A percentile compares a stretch with the other conserved stretches of the same genome.
Evolutionary conservation across 23 tunicate genomes (phyloP).

Genomic region (Diplosoma virens): DNA sequence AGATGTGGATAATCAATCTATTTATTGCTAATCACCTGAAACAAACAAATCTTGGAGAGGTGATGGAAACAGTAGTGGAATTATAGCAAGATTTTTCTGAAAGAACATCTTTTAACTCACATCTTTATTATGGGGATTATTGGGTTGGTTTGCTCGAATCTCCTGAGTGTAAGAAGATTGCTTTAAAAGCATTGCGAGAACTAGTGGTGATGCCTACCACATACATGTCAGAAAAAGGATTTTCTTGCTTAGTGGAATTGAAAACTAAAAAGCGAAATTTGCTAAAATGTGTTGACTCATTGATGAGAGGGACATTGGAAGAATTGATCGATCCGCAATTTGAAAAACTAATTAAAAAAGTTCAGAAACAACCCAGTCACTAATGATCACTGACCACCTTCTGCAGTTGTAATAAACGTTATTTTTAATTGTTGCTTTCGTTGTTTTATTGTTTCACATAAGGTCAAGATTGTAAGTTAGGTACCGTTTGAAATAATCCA

Average conservation of each 20-base stretch:
- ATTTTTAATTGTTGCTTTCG: no score
- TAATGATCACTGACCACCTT: constrained; percentile 4
- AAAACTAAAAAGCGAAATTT: constrained; percentile 46
- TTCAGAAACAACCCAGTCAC: constrained; percentile 42
- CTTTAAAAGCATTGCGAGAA: constrained; percentile 36
- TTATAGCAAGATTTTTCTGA: constrained; percentile 13
- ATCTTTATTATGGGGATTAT: constrained; percentile 31
- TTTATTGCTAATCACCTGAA: constrained; percentile 30
- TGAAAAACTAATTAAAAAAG: constrained; percentile 35
- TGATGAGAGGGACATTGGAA: constrained; percentile 36
- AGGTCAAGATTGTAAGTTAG: no score
- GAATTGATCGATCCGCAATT: constrained; percentile 33
- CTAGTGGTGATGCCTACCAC: constrained; percentile 43
- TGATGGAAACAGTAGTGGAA: constrained; percentile 19
- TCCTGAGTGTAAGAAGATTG: constrained; percentile 29
- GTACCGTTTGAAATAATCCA: no score
- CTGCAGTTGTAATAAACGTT: constrained; percentile 4
- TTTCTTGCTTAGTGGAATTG: constrained; percentile 19
- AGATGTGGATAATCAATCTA: constrained; percentile 25
- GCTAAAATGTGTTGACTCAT: constrained; percentile 41
- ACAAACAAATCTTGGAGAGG: constrained; percentile 23
- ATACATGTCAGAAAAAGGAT: constrained; percentile 23
- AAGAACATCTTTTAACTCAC: constrained; percentile 21
- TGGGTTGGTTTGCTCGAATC: constrained; percentile 40
- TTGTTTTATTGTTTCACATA: no score